Percentiles rank a stretch among this genome's conserved stretches.
Conservation (phyloP, 2,888 invertebrate genomes). For the Allophyes oxyacanthae region DNA sequence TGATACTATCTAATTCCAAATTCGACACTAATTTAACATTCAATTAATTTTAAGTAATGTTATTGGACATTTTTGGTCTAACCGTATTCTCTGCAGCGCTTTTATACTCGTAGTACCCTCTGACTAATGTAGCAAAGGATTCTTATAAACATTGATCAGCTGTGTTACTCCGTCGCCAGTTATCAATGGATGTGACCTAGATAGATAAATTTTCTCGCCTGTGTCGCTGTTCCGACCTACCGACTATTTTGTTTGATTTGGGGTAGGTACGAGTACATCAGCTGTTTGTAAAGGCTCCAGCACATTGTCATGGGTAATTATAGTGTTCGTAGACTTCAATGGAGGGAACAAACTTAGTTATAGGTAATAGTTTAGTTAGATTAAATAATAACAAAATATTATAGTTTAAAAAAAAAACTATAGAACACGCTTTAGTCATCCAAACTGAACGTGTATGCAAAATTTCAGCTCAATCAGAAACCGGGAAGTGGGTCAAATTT, state of each 20-base stretch:
- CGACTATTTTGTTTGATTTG: not conserved
- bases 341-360: too few species aligned
- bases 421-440: too few species aligned
- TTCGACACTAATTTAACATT: constrained; percentile 17
- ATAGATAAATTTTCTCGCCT: constrained; percentile 10
- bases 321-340: too few species aligned
- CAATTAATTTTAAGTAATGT: constrained; percentile 34
- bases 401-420: too few species aligned
- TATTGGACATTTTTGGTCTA: constrained; percentile 34
- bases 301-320: too few species aligned
- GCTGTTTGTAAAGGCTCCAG: constrained; percentile 19
- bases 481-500: too few species aligned
- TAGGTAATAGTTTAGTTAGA: too few species aligned
- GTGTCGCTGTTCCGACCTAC: not conserved
- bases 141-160: constrained; percentile 48
- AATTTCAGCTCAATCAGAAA: too few species aligned
- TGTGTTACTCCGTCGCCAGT: constrained; percentile 36
- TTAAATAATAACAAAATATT: too few species aligned
- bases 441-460: too few species aligned
- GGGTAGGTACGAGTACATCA: constrained; percentile 2
- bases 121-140: constrained; percentile 37
- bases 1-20: constrained; percentile 16
- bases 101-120: constrained; percentile 13
- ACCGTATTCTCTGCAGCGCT: not conserved
- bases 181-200: constrained; percentile 45